A percentile compares a stretch with the other conserved stretches of the same genome.
Evolutionary conservation across 2,797 vertebrate genomes (phyloP).

Genomic region (Todus mexicanus): DNA sequence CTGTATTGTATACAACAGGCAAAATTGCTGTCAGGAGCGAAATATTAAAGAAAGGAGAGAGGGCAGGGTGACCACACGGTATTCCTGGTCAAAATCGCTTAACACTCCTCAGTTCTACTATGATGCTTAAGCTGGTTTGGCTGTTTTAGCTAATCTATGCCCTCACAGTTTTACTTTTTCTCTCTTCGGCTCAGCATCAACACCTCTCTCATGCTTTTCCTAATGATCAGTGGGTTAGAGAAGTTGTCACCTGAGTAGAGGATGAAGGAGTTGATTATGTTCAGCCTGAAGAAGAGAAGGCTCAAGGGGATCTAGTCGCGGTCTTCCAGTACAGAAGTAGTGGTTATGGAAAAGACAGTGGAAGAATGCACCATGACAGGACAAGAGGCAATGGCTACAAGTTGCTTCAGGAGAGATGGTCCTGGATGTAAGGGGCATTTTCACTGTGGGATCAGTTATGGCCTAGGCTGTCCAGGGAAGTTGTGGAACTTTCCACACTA

Average conservation of each 20-base stretch:
- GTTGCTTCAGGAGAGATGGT: neutral
- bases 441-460: fast-evolving
- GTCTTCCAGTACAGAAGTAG: neutral
- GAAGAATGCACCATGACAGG: neutral
- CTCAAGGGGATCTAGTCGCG: neutral
- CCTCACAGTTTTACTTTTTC: neutral
- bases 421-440: neutral
- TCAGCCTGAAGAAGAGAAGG: neutral
- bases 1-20: neutral
- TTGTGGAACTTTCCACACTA: neutral
- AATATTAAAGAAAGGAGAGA: neutral
- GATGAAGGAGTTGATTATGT: neutral
- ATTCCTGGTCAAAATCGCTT: neutral
- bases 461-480: neutral
- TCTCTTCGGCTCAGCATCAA: neutral
- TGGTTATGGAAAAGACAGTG: neutral
- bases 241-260: neutral
- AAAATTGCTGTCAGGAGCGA: neutral
- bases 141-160: neutral
- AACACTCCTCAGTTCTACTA: neutral
- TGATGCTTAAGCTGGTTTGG: neutral
- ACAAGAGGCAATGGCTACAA: neutral
- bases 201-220: neutral
- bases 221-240: neutral
- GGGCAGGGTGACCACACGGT: neutral